Evolutionary conservation across 2,888 invertebrate species (phyloP).

Genomic region (Vanessa cardui): DNA sequence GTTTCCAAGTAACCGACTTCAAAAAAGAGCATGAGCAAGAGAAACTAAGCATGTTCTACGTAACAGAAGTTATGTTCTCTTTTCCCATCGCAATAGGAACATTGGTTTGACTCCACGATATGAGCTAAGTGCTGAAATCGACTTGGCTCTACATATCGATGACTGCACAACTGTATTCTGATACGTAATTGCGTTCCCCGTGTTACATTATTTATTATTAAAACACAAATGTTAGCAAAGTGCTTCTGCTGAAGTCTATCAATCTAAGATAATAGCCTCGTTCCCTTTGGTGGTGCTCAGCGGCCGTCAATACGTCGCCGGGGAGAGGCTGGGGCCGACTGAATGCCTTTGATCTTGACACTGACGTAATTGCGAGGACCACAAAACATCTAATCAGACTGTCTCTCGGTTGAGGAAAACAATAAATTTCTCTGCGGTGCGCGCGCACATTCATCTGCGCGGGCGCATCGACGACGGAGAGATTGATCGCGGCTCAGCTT

Average conservation of each 20-base stretch:
- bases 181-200: too few species aligned
- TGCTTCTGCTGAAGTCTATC: background rate
- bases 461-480: conserved; percentile 52
- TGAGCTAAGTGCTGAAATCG: too few species aligned
- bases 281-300: background rate
- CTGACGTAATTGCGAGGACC: conserved; percentile 17
- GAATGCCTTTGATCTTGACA: conserved; percentile 16
- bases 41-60: too few species aligned
- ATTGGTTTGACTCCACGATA: too few species aligned
- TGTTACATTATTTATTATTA: background rate
- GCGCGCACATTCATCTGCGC: conserved; percentile 32
- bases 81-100: too few species aligned
- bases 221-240: background rate
- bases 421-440: conserved; percentile 39
- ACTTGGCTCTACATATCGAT: too few species aligned
- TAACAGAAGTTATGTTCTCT: too few species aligned
- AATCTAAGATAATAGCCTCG: background rate
- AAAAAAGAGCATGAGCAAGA: too few species aligned
- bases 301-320: background rate
- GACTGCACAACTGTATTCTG: too few species aligned
- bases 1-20: too few species aligned
- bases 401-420: conserved; percentile 32
- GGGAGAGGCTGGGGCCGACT: background rate
- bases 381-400: conserved; percentile 27
- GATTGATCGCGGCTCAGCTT: conserved; percentile 63